These are phyloP conservation scores for Mythimna albipuncta DNA, from an alignment of 2,888 invertebrate genomes.

Conservation along the genomic window DNA sequence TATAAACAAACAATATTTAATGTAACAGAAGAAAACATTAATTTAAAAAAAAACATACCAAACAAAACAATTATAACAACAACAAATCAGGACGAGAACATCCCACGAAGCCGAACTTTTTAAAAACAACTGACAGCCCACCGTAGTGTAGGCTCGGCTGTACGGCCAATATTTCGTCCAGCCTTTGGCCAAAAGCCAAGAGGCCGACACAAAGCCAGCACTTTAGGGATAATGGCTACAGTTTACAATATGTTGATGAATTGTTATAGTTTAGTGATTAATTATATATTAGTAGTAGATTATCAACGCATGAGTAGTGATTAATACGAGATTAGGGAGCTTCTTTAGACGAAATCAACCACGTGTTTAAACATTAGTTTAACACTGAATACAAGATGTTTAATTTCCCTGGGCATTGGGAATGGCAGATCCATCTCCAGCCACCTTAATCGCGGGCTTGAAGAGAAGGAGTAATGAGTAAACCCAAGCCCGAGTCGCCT, in stretches of 20 bases:
- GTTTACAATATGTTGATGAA: conserved; percentile 49
- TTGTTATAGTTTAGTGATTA: conserved; percentile 39
- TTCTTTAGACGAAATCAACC: no score
- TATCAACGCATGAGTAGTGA: conserved; percentile 7
- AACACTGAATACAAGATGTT: no score
- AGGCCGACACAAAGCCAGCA: conserved; percentile 37
- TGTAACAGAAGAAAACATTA: not conserved
- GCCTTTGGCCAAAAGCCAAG: conserved; percentile 58
- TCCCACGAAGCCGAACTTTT: conserved; percentile 16
- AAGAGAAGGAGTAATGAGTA: no score
- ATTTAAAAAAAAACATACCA: not conserved
- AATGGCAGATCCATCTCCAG: no score
- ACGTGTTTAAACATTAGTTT: no score
- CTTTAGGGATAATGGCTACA: conserved; percentile 46
- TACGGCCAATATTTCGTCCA: conserved; percentile 19
- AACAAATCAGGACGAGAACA: conserved; percentile 30
- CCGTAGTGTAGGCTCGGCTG: not conserved
- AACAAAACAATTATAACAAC: conserved; percentile 24
- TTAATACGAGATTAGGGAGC: not conserved
- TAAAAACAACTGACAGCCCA: conserved; percentile 14
- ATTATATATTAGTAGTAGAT: conserved; percentile 19
- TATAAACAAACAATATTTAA: not conserved
- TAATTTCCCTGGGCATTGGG: no score
- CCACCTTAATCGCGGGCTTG: no score
- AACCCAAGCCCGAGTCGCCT: no score